Evolutionary conservation across 2,888 invertebrate genomes (phyloP), one percentile per base, ranked within the genome.

Genomic region (Argyresthia goedartella): DNA sequence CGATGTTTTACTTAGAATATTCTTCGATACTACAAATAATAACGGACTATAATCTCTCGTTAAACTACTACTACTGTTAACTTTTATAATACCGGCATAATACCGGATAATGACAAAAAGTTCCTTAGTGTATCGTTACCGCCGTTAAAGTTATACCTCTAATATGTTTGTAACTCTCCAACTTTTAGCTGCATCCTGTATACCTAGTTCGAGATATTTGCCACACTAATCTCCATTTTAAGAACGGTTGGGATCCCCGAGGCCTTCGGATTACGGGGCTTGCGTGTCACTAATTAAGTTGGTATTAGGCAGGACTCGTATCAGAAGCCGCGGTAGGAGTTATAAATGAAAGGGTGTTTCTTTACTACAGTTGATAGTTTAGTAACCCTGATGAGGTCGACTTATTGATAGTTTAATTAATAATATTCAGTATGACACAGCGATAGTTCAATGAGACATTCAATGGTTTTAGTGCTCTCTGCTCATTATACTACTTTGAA

Each of bases 211-310:
- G 76, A 86, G 82, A 84, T 82, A 82, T 81, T 82, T 77, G 76
- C 78, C 75, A 64, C 69, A 76, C 81, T 86, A 85, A 85, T 86
- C 85, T 84, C 84, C 82, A 84, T 85, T 86, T 86, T 82, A 86
- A 85, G 85, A 84, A 84, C 84, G 81, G 82, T 78, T 76, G 71
- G 76, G 72, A 79, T 76, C 73, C 76, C 72, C 76, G 67, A 81
- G 81, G 84, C 25, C 25, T 85, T 80, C 71, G 85, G 85, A 86
- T 86, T 86, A 86, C 68, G 76, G 81, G 82, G 82, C 84, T 84
- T 85, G 85, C 85, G 84, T 86, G 85, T 82, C 81, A 82, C 84
- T 85, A 85, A 86, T 86, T 85, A 84, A 85, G 82, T 81, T 71
- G 84, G 86, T 77, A 85, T 85, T 85, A 85, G 76, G 81, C 76